phyloP scores from a whole-genome alignment of 2,888 invertebrate genomes.

The Argynnis bischoffii region DNA sequence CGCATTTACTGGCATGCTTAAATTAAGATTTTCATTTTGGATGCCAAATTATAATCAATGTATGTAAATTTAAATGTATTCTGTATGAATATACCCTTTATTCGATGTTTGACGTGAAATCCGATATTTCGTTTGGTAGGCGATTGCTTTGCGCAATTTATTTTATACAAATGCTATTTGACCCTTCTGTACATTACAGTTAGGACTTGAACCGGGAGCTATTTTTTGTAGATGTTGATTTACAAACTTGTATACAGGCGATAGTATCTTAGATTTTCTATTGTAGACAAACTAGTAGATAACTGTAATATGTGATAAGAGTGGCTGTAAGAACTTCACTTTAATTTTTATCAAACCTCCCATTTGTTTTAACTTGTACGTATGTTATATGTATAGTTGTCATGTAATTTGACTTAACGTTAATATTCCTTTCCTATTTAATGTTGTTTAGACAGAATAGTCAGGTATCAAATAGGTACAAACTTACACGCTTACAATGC shows the following conservation, averaged over 20 bases:
- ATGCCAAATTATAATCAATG: constrained; percentile 69
- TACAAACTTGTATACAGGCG: constrained; percentile 73
- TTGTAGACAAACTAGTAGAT: constrained; percentile 73
- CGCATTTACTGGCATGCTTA: constrained; percentile 68
- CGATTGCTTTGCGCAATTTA: constrained; percentile 62
- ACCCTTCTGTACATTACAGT: constrained; percentile 63
- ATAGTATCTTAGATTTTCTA: constrained; percentile 80
- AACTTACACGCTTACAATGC: constrained; percentile 57
- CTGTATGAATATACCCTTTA: constrained; percentile 34
- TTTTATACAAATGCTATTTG: constrained; percentile 51
- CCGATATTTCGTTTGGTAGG: constrained; percentile 51
- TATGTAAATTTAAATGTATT: constrained; percentile 30
- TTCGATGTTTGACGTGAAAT: constrained; percentile 59
- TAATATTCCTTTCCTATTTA: constrained; percentile 39
- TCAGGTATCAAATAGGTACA: constrained; percentile 74
- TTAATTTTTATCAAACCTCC: constrained; percentile 50
- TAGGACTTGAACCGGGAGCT: constrained; percentile 58
- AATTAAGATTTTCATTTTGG: constrained; percentile 71
- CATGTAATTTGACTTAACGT: constrained; percentile 13
- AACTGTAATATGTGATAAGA: constrained; percentile 80
- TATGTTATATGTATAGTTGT: constrained; percentile 46
- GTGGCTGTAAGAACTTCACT: constrained; percentile 76
- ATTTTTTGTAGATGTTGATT: constrained; percentile 69
- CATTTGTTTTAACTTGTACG: constrained; percentile 48
- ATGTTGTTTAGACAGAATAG: constrained; percentile 49